Evolutionary conservation across 2,888 invertebrate species (phyloP), one percentile per base, ranked within the genome.

Genomic region (Griposia aprilina): DNA sequence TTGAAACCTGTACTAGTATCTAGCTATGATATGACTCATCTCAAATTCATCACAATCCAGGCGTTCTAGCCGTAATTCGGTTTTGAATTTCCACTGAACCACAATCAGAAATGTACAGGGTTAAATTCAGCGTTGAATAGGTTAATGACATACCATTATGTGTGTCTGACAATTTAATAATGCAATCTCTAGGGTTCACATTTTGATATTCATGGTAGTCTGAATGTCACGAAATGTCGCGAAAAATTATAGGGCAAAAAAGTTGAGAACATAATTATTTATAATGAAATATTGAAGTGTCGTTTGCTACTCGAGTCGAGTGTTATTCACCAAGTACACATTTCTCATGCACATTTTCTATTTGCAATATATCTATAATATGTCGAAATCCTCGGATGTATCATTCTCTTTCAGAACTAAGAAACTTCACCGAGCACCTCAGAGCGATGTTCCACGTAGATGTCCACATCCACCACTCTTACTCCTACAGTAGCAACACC

Each of bases 401-500:
- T 20, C 6, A 26, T 65, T 67, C 23, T 41, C 26, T 80, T 80
- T 45, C 88, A 96, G 96, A 93, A 75, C 69, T 96, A 8, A 92
- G 88, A 62, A 89, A 84, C 10, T 96, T 95, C 74, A 87, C 90
- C 0, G 88, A 88, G 1, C 93, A 93, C 17, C 79, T 96, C 3
- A 89, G 90, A 17, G 83, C 90, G 2, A 90, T 94, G 85, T 89
- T 96, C 30, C 90, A 87, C 65, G 84, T 95, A 1, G 88, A 93
- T 15, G 86, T 95, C 0, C 91, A 93, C 69, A 85, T 94, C 5
- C 94, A 93, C 52, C 94, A 94, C 76, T 93, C 93, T 0, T 95
- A 95, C 80, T 91, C 93, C 1, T 93, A 93, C 76, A 92, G 91
- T 60, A 93, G 91, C 62, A 95, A 95, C 78, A 88, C 85, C 59